Percentiles rank a stretch among this genome's conserved stretches.
These are phyloP conservation scores for Lethrus apterus DNA, from an alignment of 1,140 invertebrate genomes.

Conservation along the genomic window DNA sequence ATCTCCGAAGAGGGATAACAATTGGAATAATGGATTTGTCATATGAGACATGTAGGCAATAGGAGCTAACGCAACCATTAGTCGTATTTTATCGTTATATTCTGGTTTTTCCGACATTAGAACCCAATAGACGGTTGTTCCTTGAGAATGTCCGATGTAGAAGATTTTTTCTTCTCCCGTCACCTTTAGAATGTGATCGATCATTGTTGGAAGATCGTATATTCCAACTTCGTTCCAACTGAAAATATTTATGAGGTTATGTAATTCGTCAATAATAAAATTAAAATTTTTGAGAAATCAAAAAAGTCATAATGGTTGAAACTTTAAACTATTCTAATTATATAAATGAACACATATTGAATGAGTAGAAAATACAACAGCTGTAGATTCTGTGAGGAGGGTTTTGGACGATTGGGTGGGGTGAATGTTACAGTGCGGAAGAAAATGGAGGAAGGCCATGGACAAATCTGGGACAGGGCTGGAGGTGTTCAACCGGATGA, in stretches of 20 bases:
- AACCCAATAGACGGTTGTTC: slow-evolving; percentile 51
- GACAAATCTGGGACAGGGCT: too few species aligned
- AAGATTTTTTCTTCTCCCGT: slow-evolving; percentile 47
- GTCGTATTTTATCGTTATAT: slow-evolving; percentile 49
- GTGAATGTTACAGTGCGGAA: too few species aligned
- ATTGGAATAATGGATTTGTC: background rate
- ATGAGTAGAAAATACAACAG: too few species aligned
- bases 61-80: slow-evolving; percentile 48
- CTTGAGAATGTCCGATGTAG: slow-evolving; percentile 61
- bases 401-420: too few species aligned
- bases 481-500: too few species aligned
- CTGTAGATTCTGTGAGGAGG: too few species aligned
- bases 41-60: slow-evolving; percentile 41
- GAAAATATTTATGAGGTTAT: slow-evolving; percentile 42
- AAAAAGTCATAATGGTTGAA: background rate
- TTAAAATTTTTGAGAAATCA: background rate
- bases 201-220: slow-evolving; percentile 56
- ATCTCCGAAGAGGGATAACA: background rate
- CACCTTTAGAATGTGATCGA: slow-evolving; percentile 52
- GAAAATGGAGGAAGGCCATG: too few species aligned
- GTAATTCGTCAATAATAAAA: background rate
- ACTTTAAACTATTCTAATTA: too few species aligned
- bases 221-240: slow-evolving; percentile 51
- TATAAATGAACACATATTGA: too few species aligned
- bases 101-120: slow-evolving; percentile 46